Percentiles rank a stretch among this genome's conserved stretches.
Conservation (phyloP, 2,888 invertebrate species). For the Saturnia japonica region DNA sequence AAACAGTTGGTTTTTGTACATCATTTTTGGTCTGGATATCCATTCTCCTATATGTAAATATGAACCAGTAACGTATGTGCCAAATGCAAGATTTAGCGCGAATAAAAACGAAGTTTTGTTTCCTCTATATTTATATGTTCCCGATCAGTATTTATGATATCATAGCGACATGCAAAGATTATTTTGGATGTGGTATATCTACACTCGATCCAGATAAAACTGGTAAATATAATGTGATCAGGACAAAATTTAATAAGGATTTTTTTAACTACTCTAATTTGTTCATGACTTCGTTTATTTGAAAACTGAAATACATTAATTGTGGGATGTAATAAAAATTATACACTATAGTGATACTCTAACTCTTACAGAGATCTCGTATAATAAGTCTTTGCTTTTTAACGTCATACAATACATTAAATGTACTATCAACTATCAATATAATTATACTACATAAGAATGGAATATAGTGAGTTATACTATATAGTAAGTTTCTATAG, state of each 20-base stretch:
- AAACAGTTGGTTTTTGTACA: slow-evolving; percentile 4
- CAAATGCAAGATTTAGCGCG: neutral
- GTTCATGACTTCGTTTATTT: too few relatives aligned
- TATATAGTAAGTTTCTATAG: too few relatives aligned
- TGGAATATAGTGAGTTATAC: too few relatives aligned
- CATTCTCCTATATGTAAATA: slow-evolving; percentile 6
- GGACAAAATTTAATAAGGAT: neutral
- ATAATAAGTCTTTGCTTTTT: too few relatives aligned
- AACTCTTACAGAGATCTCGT: too few relatives aligned
- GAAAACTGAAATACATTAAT: too few relatives aligned
- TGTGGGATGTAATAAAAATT: too few relatives aligned
- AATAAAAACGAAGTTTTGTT: neutral
- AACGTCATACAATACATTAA: too few relatives aligned
- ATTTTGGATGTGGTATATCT: neutral
- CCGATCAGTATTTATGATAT: neutral
- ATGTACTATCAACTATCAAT: too few relatives aligned
- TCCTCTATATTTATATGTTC: neutral
- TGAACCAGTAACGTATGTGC: neutral
- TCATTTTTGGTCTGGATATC: neutral
- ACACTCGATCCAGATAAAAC: neutral
- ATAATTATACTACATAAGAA: too few relatives aligned
- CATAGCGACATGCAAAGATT: neutral
- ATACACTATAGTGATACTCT: too few relatives aligned
- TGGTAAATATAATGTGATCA: neutral
- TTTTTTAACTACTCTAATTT: neutral